Base-by-base conservation (phyloP, 2,113 vertebrate species). In the Toxotes chatareus region DNA sequence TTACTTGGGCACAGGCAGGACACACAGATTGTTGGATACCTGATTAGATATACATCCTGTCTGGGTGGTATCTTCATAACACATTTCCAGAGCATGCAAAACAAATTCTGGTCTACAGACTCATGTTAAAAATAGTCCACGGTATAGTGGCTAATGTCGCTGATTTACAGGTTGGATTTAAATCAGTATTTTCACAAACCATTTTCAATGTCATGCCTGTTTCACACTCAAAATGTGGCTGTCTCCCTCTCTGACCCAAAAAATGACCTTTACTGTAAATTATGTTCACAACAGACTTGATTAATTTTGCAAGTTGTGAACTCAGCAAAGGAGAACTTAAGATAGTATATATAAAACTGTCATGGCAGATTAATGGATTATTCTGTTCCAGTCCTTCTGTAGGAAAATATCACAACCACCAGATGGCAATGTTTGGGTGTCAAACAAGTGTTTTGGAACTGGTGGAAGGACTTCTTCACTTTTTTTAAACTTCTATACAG, bases 371-470 rank as follows among this genome's bases (percentile, higher is more conserved):
- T 11, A 10, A 19, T 47, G 17, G 3, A 67, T 53, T 34, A 2
- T 56, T 27, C 27, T 27, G 27, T 27, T 27, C n/a, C 10, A 42
- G 9, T 64, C 1, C 21, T 13, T 27, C n/a, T 72, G 79, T 42
- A 70, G 32, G 3, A 8, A 75, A 10, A 34, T 19, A 0, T 63
- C 7, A n/a, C 0, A 14, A 32, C 84, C 90, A 76, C 84, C 55
- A 76, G 88, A 14, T 70, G 90, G 82, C 84, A 56, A 3, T 79
- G 31, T 83, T 56, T 60, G 27, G 32, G 53, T 10, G 10, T 80
- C 3, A 40, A 80, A 47, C 40, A 11, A 27, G 14, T 40, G 27
- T 16, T 4, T 14, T 12, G 1, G 7, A 46, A 27, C 7, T 31
- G 9, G 16, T 42, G 23, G 23, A 31, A 8, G 3, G 7, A n/a